Percentiles rank a stretch among this genome's conserved stretches.
phyloP scores from a whole-genome alignment of 1,140 invertebrate species.

The Trinorchestia longiramus region DNA sequence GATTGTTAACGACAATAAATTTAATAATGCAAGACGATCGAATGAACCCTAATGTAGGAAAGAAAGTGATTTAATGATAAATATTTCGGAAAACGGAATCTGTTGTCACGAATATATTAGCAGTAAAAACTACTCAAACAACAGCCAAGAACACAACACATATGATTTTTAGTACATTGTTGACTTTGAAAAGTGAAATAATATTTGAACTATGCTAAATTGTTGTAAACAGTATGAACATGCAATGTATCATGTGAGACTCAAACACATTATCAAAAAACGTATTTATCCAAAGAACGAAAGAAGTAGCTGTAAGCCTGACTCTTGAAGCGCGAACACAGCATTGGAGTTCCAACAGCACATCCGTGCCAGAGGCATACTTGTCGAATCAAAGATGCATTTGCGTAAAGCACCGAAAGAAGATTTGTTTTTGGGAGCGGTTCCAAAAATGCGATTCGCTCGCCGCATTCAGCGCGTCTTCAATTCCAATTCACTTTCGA shows the following conservation, averaged over 20 bases:
- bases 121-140: too few relatives aligned
- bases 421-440: neutral
- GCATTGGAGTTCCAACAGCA: neutral
- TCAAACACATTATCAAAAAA: neutral
- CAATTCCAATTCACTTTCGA: conserved; percentile 43
- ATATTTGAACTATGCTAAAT: neutral
- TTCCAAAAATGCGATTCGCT: neutral
- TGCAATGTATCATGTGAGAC: neutral
- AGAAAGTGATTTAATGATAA: too few relatives aligned
- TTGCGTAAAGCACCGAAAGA: neutral
- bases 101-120: too few relatives aligned
- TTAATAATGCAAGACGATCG: too few relatives aligned
- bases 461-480: neutral
- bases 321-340: neutral
- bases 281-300: neutral
- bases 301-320: neutral
- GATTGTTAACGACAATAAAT: too few relatives aligned
- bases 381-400: conserved; percentile 1
- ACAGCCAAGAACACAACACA: too few relatives aligned
- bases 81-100: too few relatives aligned
- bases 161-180: too few relatives aligned
- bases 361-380: neutral
- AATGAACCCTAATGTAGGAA: too few relatives aligned
- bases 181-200: too few relatives aligned
- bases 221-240: neutral